A percentile compares a stretch with the other conserved stretches of the same genome.
Evolutionary conservation across 1,140 invertebrate species (phyloP).

Genomic region (Telenomus remus): DNA sequence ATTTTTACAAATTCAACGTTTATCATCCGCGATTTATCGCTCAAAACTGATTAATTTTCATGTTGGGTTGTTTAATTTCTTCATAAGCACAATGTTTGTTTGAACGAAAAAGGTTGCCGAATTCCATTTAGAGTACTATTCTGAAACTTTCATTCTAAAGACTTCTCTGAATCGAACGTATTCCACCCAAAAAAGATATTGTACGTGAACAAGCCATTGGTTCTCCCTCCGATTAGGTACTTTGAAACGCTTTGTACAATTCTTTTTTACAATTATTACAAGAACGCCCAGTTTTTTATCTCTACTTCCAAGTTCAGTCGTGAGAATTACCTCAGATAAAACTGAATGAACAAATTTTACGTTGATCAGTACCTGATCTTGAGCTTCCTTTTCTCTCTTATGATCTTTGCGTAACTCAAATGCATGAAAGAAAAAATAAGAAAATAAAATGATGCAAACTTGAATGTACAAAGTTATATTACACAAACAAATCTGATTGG

Average conservation of each 20-base stretch:
- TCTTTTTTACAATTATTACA: slow-evolving; percentile 12
- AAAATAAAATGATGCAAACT: slow-evolving; percentile 4
- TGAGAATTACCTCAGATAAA: background rate
- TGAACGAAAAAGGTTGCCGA: slow-evolving; percentile 15
- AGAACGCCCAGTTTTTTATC: slow-evolving; percentile 8
- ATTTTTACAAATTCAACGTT: slow-evolving; percentile 1
- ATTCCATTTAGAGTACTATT: slow-evolving; percentile 9
- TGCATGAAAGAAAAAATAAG: slow-evolving; percentile 1
- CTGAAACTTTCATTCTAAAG: too few relatives aligned
- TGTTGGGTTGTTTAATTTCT: background rate
- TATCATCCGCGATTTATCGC: too few relatives aligned
- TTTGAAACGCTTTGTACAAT: slow-evolving; percentile 14
- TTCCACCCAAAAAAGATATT: too few relatives aligned
- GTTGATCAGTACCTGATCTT: slow-evolving; percentile 54
- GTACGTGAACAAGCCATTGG: too few relatives aligned
- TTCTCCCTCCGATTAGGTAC: too few relatives aligned
- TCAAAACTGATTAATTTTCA: background rate
- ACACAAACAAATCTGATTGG: slow-evolving; percentile 7
- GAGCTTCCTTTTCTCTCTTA: slow-evolving; percentile 49
- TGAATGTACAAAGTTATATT: slow-evolving; percentile 15
- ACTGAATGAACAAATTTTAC: slow-evolving; percentile 33
- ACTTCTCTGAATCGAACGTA: too few relatives aligned
- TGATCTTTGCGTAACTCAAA: slow-evolving; percentile 25
- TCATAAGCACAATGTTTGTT: slow-evolving; percentile 1
- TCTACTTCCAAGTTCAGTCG: slow-evolving; percentile 9